A percentile compares a stretch with the other conserved stretches of the same genome.
Conservation (phyloP, 2,113 vertebrate species). For the Halcyon senegalensis region DNA sequence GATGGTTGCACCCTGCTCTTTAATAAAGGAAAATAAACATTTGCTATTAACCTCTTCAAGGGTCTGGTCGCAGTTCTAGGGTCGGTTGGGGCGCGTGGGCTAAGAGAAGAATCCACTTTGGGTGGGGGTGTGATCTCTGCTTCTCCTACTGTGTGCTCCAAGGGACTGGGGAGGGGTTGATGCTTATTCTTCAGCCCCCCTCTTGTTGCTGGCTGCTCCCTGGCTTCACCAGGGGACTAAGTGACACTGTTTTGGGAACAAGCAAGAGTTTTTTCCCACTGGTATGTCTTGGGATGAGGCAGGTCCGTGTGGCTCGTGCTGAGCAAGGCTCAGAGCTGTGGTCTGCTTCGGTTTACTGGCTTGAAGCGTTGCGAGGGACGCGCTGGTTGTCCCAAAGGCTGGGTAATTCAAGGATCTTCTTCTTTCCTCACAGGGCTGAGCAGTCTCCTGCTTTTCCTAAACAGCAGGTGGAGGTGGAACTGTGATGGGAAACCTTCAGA, state of each 20-base stretch:
- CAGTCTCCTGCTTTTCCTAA: not conserved
- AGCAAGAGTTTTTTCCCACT: not conserved
- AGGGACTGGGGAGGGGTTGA: not conserved
- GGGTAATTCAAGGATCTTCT: not conserved
- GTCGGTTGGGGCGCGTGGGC: not conserved
- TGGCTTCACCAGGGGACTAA: not conserved
- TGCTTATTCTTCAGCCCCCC: not conserved
- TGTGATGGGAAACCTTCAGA: not conserved
- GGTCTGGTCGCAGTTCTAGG: not conserved
- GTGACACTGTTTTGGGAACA: not conserved
- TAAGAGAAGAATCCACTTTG: not conserved
- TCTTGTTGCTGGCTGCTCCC: not conserved
- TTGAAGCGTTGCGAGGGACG: rapidly evolving
- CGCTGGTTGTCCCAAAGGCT: not conserved
- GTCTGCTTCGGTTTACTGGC: not conserved
- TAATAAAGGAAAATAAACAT: conserved; percentile 55
- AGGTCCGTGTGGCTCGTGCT: too few relatives aligned
- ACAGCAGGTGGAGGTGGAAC: not conserved
- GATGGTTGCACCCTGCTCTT: conserved; percentile 35
- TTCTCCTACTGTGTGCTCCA: not conserved
- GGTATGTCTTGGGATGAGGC: not conserved
- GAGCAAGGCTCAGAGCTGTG: not conserved
- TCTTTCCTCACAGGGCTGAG: not conserved
- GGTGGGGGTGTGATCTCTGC: not conserved
- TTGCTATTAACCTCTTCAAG: conserved; percentile 19